A percentile compares a stretch with the other conserved stretches of the same genome.
phyloP scores from a whole-genome alignment of 1,140 invertebrate species.

The Temnothorax longispinosus region DNA sequence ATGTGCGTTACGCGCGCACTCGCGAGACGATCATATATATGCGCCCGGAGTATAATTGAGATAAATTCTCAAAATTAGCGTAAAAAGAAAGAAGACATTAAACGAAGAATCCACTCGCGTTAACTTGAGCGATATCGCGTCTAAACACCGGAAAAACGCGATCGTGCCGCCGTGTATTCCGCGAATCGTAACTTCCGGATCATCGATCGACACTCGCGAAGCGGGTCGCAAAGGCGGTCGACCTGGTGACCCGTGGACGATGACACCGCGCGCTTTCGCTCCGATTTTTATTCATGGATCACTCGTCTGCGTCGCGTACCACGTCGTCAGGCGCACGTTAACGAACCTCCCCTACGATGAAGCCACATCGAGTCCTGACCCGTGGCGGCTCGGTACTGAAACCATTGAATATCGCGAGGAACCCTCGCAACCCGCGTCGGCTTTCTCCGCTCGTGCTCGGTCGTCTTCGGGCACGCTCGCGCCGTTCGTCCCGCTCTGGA shows the following conservation, averaged over 20 bases:
- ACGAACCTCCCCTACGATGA: slow-evolving; percentile 15
- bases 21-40: no score
- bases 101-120: slow-evolving; percentile 30
- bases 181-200: not conserved
- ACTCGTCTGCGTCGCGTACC: slow-evolving; percentile 7
- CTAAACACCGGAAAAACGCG: not conserved
- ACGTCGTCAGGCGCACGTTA: not conserved
- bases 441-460: slow-evolving; percentile 67
- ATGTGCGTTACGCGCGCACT: slow-evolving; percentile 16
- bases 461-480: slow-evolving; percentile 66
- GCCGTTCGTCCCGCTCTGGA: not conserved
- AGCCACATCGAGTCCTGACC: slow-evolving; percentile 80
- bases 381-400: slow-evolving; percentile 82
- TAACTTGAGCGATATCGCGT: not conserved
- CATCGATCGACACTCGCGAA: slow-evolving; percentile 21
- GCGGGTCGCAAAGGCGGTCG: not conserved
- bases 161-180: no score
- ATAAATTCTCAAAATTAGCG: not conserved
- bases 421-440: slow-evolving; percentile 76
- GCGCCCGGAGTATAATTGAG: not conserved
- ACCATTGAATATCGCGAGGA: slow-evolving; percentile 79
- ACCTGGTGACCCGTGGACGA: not conserved
- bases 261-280: not conserved
- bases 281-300: slow-evolving; percentile 67
- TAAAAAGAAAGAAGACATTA: no score